Evolutionary conservation across 2,888 invertebrate genomes (phyloP), one percentile per base, ranked within the genome.

Genomic region (Zygothrica quintamaculata): DNA sequence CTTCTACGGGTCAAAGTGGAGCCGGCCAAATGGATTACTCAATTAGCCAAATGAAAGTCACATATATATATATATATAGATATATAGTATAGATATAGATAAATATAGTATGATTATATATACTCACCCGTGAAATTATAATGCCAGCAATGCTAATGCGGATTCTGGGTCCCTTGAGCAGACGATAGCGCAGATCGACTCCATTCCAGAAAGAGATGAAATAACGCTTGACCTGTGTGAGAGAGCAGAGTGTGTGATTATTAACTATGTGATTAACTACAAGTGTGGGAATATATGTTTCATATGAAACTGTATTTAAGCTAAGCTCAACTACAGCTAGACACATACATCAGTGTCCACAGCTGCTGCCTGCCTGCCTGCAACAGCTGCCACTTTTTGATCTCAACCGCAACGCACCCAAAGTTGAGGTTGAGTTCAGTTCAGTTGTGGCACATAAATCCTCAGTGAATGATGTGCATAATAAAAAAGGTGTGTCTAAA

Each of bases 151-250:
- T 97, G 79, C 97, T 97, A 90, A 98, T 96, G 87, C 97, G 93
- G 91, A 98, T 96, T 92, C 96, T 95, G 46, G 98, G 97, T 48
- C 97, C 97, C 90, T 97, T 97, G 50, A 98, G 93, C 79, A 97
- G 92, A 89, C 97, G 97, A 92, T 98, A 98, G 74, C 98, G 93
- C 68, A 98, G 92, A 91, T 98, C 98, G 12, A 98, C 98, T 42
- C 98, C 98, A 90, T 98, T 98, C 97, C 98, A 98, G 91, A 98
- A 98, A 34, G 97, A 97, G 36, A 98, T 97, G 90, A 98, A 98
- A 90, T 98, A 98, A 60, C 97, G 93, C 90, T 98, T 98, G 78
- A 98, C 97, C 92, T 97, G 94, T 77, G 59, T 61, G 39, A 11
- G 1, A 9, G 11, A 44, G 29, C n/a, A n/a, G n/a, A n/a, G n/a